Evolutionary conservation across 2,888 invertebrate genomes (phyloP).

Genomic region (Cryptocephalus moraei): DNA sequence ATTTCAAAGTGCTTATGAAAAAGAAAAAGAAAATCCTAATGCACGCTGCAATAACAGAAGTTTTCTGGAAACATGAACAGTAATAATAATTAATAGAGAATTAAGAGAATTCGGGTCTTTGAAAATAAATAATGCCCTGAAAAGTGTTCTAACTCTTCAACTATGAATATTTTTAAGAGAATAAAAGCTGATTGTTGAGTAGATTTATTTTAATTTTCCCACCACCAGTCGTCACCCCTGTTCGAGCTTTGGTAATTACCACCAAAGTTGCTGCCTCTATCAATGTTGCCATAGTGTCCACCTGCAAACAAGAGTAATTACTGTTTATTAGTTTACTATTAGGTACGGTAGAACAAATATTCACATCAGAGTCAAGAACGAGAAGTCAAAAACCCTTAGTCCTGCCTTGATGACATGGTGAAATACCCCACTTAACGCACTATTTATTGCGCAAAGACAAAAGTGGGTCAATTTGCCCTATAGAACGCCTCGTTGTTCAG

Average conservation of each 20-base stretch:
- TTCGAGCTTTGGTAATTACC: conserved; percentile 32
- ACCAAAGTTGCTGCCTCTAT: conserved; percentile 35
- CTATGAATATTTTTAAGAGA: background rate
- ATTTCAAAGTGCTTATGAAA: too few species aligned
- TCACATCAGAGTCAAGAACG: too few species aligned
- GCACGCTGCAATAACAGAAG: too few species aligned
- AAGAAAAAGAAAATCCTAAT: too few species aligned
- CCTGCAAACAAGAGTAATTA: conserved; percentile 19
- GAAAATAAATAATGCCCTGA: background rate
- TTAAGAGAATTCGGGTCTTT: background rate
- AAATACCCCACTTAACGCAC: too few species aligned
- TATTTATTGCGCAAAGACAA: too few species aligned
- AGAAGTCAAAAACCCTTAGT: too few species aligned
- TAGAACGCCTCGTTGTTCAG: too few species aligned
- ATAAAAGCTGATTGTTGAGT: background rate
- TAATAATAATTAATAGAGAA: conserved; percentile 2
- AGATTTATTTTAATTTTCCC: conserved; percentile 25
- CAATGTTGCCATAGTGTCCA: conserved; percentile 25
- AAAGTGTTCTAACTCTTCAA: background rate
- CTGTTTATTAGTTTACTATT: background rate
- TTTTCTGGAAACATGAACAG: too few species aligned
- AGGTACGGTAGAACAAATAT: too few species aligned
- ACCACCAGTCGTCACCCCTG: conserved; percentile 36
- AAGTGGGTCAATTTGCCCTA: too few species aligned
- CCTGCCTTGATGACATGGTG: too few species aligned